These are phyloP conservation scores for Caenorhabditis remanei DNA, from an alignment of 1,140 invertebrate genomes.

Conservation along the genomic window DNA sequence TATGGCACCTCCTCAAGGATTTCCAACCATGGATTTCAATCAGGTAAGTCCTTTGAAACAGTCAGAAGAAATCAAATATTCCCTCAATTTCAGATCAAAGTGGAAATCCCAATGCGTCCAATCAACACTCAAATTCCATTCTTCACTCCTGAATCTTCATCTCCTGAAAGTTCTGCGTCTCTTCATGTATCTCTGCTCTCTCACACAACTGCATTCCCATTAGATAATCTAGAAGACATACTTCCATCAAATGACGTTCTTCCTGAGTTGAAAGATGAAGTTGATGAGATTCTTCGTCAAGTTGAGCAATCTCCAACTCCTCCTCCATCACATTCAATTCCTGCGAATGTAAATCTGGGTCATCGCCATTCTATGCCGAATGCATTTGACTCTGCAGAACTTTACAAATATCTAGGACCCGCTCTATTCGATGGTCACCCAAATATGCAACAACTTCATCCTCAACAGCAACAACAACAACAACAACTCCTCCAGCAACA, in stretches of 20 bases:
- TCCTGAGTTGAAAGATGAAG: slow-evolving; percentile 65
- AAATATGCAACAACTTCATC: not conserved
- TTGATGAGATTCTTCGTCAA: slow-evolving; percentile 66
- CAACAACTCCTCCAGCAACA: not conserved
- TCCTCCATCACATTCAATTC: slow-evolving; percentile 12
- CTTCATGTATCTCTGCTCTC: slow-evolving; percentile 44
- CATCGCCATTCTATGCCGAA: slow-evolving; percentile 41
- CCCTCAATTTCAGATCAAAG: slow-evolving; percentile 28
- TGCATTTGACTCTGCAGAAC: slow-evolving; percentile 41
- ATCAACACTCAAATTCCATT: slow-evolving; percentile 57
- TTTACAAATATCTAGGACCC: slow-evolving; percentile 55
- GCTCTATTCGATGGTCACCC: slow-evolving; percentile 46
- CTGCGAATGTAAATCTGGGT: slow-evolving; percentile 20
- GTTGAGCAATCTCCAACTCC: slow-evolving; percentile 51
- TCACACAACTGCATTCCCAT: slow-evolving; percentile 52
- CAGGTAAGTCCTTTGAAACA: not conserved
- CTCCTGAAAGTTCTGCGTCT: slow-evolving; percentile 57
- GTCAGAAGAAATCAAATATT: too few relatives aligned
- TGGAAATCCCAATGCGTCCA: slow-evolving; percentile 59
- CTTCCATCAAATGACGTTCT: slow-evolving; percentile 56
- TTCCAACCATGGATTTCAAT: slow-evolving; percentile 5
- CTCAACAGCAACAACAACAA: not conserved
- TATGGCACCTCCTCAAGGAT: slow-evolving; percentile 9
- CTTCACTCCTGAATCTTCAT: slow-evolving; percentile 59
- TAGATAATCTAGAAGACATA: slow-evolving; percentile 48